Evolutionary conservation across 2,113 vertebrate genomes (phyloP), one percentile per base, ranked within the genome.

Genomic region (Regulus satrapa): DNA sequence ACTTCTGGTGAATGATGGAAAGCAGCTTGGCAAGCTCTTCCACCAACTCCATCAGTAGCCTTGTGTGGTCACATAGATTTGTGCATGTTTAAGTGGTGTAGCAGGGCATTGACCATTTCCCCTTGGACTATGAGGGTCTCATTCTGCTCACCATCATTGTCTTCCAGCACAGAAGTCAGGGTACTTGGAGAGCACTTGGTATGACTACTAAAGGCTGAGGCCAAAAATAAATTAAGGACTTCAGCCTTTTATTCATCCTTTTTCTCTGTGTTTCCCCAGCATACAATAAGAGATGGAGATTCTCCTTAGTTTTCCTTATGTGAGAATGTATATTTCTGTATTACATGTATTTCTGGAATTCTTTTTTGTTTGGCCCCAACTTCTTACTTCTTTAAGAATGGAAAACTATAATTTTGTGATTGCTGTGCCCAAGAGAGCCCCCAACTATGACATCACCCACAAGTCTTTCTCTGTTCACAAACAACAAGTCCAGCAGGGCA

Each of bases 231-330:
- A 31, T 75, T 52, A 38, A 20, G 23, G 24, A n/a, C 12, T 24
- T 66, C 43, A n/a, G 38, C 18, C 21, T 72, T 63, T 56, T 36
- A 56, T 18, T 38, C 28, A 59, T 67, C 23, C 28, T 51, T 58
- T 59, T 7, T 40, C 1, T 0, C 19, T 40, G 2, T 23, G 63
- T 25, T 74, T 32, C 9, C 5, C 6, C 7, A 1, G 0, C 17
- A 31, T 15, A 11, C 16, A n/a, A 14, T 31, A 67, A 46, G 18
- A 52, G 16, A 25, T 31, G 7, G 19, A 52, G 17, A 38, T 34
- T 7, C 24, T 45, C 10, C 16, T 52, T 34, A 40, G 18, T 28
- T 43, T 41, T 55, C 49, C 38, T 36, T 59, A 23, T n/a, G n/a
- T n/a, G n/a, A n/a, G n/a, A n/a, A n/a, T n/a, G n/a, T n/a, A n/a